Evolutionary conservation across 2,113 vertebrate genomes (phyloP).

Genomic region (Entomyzon cyanotis): DNA sequence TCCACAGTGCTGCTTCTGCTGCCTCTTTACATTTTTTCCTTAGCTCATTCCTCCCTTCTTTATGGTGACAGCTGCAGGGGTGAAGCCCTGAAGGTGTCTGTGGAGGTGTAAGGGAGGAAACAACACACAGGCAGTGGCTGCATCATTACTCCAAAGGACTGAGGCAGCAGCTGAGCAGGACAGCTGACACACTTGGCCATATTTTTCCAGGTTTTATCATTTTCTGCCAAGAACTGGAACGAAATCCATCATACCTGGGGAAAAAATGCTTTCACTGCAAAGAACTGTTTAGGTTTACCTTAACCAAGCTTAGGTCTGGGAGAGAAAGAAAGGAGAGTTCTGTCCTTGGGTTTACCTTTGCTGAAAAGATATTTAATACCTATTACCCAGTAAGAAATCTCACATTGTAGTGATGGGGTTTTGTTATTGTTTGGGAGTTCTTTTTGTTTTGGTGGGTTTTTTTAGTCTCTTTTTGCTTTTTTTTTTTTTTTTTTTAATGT

Average conservation of each 20-base stretch:
- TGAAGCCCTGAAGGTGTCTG: background rate
- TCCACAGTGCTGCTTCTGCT: background rate
- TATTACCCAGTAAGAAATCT: background rate
- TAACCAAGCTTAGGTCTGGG: background rate
- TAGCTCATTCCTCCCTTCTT: background rate
- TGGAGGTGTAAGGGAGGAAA: background rate
- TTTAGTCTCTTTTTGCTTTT: fast-evolving
- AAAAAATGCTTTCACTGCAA: background rate
- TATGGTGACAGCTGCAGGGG: background rate
- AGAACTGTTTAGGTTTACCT: background rate
- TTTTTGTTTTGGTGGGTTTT: background rate
- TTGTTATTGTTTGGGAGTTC: fast-evolving
- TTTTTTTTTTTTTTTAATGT: background rate
- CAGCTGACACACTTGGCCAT: background rate
- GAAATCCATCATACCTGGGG: background rate
- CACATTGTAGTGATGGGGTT: fast-evolving
- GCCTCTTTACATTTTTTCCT: background rate
- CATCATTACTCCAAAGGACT: background rate
- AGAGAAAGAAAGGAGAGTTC: background rate
- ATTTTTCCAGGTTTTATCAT: background rate
- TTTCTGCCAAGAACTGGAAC: background rate
- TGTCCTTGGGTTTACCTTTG: background rate
- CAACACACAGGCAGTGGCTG: fast-evolving
- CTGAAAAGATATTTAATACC: background rate
- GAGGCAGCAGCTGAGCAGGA: background rate